Conservation (phyloP, 2,113 vertebrate species). For the Sorex araneus region DNA sequence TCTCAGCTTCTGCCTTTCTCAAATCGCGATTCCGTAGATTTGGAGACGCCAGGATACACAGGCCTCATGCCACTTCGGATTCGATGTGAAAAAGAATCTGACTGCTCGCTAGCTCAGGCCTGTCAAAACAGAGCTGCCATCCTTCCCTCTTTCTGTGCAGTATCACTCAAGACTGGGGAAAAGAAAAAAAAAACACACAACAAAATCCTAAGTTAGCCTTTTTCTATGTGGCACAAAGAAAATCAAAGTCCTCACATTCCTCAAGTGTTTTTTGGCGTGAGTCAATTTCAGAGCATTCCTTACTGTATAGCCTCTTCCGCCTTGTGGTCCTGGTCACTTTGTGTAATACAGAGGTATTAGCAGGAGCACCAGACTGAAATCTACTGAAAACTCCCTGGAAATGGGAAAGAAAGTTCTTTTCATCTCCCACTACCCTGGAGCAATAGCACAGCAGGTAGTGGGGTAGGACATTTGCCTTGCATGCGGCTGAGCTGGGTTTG, state of each 20-base stretch:
- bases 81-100: constrained; percentile 58
- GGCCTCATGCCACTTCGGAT: neutral
- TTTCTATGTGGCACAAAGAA: neutral
- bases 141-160: constrained; percentile 17
- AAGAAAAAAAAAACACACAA: neutral
- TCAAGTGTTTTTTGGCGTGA: neutral
- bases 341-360: too few relatives aligned
- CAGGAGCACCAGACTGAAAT: too few relatives aligned
- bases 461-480: too few relatives aligned
- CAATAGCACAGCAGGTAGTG: too few relatives aligned
- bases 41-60: neutral
- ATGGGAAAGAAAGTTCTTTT: neutral
- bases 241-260: constrained; percentile 1
- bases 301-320: too few relatives aligned
- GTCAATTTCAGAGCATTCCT: neutral
- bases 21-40: constrained; percentile 39
- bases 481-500: too few relatives aligned
- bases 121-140: constrained; percentile 48
- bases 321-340: too few relatives aligned
- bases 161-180: neutral
- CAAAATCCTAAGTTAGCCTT: neutral
- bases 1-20: constrained; percentile 33
- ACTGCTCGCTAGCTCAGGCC: constrained; percentile 59
- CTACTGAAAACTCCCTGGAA: neutral
- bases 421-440: too few relatives aligned